Conservation (phyloP, 2,797 vertebrate species). For the Chromobotia macracanthus region DNA sequence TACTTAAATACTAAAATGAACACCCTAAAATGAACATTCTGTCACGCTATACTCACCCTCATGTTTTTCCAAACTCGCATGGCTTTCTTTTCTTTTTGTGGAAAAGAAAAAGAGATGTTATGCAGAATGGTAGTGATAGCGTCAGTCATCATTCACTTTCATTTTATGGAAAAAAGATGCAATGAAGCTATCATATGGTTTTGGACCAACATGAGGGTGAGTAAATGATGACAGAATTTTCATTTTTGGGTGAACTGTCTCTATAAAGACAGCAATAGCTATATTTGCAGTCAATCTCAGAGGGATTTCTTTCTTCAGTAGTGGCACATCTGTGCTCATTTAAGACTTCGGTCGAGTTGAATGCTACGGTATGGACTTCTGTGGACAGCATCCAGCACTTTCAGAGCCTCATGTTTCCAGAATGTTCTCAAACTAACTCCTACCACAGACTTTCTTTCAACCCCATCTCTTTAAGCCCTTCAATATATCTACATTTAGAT, state of each 20-base stretch:
- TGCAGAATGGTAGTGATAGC: background rate
- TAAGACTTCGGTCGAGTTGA: background rate
- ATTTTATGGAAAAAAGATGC: no score
- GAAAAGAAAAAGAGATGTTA: background rate
- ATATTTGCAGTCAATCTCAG: background rate
- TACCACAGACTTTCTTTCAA: background rate
- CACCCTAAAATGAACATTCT: no score
- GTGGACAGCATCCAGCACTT: background rate
- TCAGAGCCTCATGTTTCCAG: background rate
- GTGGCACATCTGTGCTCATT: constrained; percentile 18
- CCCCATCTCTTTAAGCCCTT: background rate
- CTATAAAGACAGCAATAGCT: no score
- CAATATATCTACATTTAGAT: background rate
- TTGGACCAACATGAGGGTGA: no score
- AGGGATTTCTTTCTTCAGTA: no score
- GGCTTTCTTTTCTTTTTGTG: background rate
- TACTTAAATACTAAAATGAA: no score
- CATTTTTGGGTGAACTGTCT: no score
- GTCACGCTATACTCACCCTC: no score
- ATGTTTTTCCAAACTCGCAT: background rate
- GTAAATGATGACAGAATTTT: no score
- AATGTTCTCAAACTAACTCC: background rate
- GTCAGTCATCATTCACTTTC: background rate
- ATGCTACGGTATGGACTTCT: background rate
- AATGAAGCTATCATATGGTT: no score